Evolutionary conservation across 2,797 vertebrate genomes (phyloP).

Genomic region (Callimico goeldii): DNA sequence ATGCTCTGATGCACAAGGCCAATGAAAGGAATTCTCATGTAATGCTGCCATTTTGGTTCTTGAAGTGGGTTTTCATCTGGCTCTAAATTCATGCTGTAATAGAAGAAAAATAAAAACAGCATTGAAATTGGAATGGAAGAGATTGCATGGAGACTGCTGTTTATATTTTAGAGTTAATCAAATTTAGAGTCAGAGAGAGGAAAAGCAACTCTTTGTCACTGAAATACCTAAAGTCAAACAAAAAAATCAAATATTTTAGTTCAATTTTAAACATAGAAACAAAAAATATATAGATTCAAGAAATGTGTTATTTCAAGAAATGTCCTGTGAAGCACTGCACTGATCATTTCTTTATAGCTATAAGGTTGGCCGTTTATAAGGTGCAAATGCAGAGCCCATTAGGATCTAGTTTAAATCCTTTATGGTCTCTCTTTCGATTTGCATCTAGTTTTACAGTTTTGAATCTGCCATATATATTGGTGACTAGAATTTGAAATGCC

Average conservation of each 20-base stretch:
- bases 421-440: conserved; percentile 52
- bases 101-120: conserved; percentile 51
- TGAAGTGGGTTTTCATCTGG: conserved; percentile 43
- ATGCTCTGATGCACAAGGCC: background rate
- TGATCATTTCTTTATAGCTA: conserved; percentile 5
- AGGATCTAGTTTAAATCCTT: conserved; percentile 61
- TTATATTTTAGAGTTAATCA: conserved; percentile 68
- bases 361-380: conserved; percentile 49
- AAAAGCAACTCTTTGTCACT: conserved; percentile 44
- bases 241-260: conserved; percentile 48
- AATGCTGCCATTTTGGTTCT: background rate
- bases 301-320: conserved; percentile 14
- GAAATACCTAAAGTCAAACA: conserved; percentile 55
- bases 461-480: conserved; percentile 14
- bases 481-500: conserved; percentile 55
- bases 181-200: conserved; percentile 34
- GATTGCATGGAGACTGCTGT: conserved; percentile 6
- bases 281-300: conserved; percentile 28
- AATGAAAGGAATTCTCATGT: background rate
- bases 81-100: background rate
- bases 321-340: background rate
- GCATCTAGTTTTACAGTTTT: conserved; percentile 60
- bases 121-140: conserved; percentile 51
- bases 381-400: conserved; percentile 41
- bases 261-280: conserved; percentile 33